Base-by-base conservation (phyloP, 2,113 vertebrate genomes). In the Epinephelus fuscoguttatus region DNA sequence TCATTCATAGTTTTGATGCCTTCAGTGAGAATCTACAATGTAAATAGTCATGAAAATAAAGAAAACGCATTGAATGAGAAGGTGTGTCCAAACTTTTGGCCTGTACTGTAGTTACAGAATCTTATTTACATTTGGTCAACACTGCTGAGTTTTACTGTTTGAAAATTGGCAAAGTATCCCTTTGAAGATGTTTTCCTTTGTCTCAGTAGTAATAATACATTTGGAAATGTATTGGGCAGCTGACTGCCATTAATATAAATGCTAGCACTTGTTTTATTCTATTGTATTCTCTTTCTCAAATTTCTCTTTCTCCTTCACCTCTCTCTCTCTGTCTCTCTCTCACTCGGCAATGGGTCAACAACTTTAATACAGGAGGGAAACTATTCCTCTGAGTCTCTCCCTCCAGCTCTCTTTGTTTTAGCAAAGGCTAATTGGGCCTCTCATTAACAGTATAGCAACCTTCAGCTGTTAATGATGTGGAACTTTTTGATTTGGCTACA, bases 401-500 rank as follows among this genome's bases (percentile, higher is more conserved):
- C 64, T 78, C 62, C 40, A 25, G 30, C 66, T 66, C 64, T 70
- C 76, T 85, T 78, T 90, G 74, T 90, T 78, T 85, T 82, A 85
- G 75, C 59, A 84, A 75, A 91, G 88, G 83, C 89, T 94, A 95
- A 95, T 94, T 94, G 94, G 88, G 74, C 77, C 81, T 94, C 93
- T 93, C 92, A 93, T 94, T 94, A 94, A 91, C 87, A 88, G 87
- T 70, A 79, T 61, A 87, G 89, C 89, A 89, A 91, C 91, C 91
- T 90, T 91, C 84, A 91, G 80, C 86, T 80, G 81, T 67, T 93
- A 93, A 94, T 91, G 92, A 89, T 91, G 90, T 88, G 90, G 89
- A 92, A 93, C 91, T 91, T 95, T 92, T 92, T 93, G 93, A 94
- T 95, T 92, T 88, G 88, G 87, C 91, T 90, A 69, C 82, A 70